phyloP scores from a whole-genome alignment of 2,888 invertebrate genomes.

The Platycheirus rosarum region DNA sequence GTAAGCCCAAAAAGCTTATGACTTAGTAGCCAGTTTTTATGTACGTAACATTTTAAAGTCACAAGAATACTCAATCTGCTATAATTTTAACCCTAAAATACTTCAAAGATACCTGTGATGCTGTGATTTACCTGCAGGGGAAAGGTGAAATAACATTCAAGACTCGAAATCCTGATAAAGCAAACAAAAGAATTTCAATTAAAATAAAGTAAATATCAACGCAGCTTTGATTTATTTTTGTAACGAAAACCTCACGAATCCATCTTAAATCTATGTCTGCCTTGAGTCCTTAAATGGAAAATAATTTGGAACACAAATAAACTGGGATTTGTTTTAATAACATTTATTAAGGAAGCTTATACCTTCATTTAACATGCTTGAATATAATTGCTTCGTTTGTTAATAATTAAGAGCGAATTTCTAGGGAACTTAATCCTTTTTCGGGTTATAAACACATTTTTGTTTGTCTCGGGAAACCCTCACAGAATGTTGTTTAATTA shows the following conservation, averaged over 20 bases:
- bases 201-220: conserved; percentile 16
- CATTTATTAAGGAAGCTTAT: too few species aligned
- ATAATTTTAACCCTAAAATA: neutral
- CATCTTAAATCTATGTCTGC: too few species aligned
- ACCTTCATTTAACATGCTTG: neutral
- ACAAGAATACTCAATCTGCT: neutral
- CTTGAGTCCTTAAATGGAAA: too few species aligned
- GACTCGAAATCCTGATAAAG: conserved; percentile 21
- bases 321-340: too few species aligned
- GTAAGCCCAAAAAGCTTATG: conserved; percentile 29
- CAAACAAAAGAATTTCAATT: conserved; percentile 20
- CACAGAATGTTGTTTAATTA: neutral
- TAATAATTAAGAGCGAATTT: neutral
- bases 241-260: neutral
- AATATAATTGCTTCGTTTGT: neutral
- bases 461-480: neutral
- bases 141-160: conserved; percentile 12
- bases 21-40: too few species aligned
- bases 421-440: neutral
- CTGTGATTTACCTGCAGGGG: too few species aligned
- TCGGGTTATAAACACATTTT: neutral
- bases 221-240: conserved; percentile 2
- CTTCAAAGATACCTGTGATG: neutral
- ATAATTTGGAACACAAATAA: too few species aligned
- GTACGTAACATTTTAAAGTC: too few species aligned